Conservation (phyloP, 2,113 vertebrate species). For the Mirza zaza region DNA sequence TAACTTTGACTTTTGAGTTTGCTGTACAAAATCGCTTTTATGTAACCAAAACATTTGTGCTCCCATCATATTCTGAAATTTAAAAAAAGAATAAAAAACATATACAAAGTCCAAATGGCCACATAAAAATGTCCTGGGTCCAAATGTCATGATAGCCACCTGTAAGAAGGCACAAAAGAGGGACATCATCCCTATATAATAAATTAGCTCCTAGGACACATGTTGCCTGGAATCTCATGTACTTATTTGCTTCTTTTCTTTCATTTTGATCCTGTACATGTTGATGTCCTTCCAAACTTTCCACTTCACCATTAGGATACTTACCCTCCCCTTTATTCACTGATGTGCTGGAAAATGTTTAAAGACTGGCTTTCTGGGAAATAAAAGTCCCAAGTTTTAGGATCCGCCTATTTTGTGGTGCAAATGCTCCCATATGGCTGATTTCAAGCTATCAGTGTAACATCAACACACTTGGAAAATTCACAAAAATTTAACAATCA, state of each 20-base stretch:
- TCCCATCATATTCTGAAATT: no score
- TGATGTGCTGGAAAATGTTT: slow-evolving; percentile 14
- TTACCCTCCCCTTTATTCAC: background rate
- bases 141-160: background rate
- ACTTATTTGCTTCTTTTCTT: background rate
- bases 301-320: background rate
- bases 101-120: background rate
- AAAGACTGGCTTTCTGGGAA: background rate
- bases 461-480: slow-evolving; percentile 2
- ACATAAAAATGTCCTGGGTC: background rate
- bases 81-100: background rate
- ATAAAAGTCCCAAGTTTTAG: background rate
- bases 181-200: background rate
- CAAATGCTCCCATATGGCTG: background rate
- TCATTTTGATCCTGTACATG: background rate
- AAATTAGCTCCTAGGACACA: background rate
- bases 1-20: no score
- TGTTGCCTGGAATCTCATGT: background rate
- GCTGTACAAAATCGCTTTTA: no score
- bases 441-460: background rate
- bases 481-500: background rate
- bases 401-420: background rate
- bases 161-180: background rate
- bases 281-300: background rate
- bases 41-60: no score